Conservation (phyloP, 2,113 vertebrate genomes). For the Boulengeromyrus knoepffleri region DNA sequence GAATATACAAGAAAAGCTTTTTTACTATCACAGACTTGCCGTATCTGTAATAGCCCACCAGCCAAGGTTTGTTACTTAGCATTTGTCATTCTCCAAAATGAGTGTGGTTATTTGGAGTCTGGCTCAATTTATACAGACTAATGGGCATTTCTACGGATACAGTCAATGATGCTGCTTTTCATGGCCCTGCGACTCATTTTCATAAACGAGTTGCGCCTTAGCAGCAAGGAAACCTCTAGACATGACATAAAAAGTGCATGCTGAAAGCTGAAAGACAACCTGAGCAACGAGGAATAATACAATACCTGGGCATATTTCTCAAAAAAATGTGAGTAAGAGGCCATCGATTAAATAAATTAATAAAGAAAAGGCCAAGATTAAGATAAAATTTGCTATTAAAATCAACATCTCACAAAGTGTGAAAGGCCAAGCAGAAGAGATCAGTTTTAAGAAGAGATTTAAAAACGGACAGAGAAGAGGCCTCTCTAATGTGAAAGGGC, state of each 20-base stretch:
- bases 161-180: background rate
- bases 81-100: constrained; percentile 1
- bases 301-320: constrained; percentile 37
- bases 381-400: no score
- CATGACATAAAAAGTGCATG: constrained; percentile 50
- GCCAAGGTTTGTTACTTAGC: constrained; percentile 26
- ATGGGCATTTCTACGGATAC: constrained; percentile 25
- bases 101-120: background rate
- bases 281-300: constrained; percentile 52
- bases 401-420: no score
- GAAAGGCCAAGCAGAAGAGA: no score
- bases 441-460: no score
- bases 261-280: constrained; percentile 50
- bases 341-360: no score
- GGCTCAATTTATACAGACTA: constrained; percentile 13
- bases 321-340: background rate
- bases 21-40: constrained; percentile 18
- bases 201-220: constrained; percentile 14
- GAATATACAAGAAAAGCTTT: constrained; percentile 21
- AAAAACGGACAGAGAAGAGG: no score
- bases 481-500: no score
- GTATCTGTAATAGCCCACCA: background rate
- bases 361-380: no score
- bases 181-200: background rate
- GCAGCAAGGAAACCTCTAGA: constrained; percentile 39